Evolutionary conservation across 64 coral and sea anemone genomes (phyloP).

Genomic region (Dendronephthya gigantea): DNA sequence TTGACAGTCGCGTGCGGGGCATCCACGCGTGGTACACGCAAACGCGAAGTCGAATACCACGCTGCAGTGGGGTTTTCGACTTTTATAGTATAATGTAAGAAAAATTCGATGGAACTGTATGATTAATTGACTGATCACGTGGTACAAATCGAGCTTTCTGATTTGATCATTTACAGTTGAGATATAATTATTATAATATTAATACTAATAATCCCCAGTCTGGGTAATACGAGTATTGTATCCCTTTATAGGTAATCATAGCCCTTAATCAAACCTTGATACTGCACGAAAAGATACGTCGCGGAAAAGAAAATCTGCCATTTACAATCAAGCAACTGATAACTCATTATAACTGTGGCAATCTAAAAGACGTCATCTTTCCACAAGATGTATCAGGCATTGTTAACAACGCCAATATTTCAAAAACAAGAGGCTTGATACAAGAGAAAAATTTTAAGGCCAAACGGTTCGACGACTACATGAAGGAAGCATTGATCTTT

Average conservation of each 20-base stretch:
- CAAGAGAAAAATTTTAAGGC: conserved; percentile 47
- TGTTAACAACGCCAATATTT: conserved; percentile 39
- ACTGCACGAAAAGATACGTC: conserved; percentile 72
- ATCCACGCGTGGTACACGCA: too few species aligned
- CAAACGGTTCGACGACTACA: conserved; percentile 58
- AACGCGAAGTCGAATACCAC: too few species aligned
- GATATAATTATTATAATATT: too few species aligned
- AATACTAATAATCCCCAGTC: too few species aligned
- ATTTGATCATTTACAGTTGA: too few species aligned
- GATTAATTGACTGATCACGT: too few species aligned
- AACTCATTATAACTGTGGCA: conserved; percentile 82
- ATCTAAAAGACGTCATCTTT: conserved; percentile 61
- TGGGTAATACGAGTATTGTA: background rate
- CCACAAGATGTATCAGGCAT: conserved; percentile 46
- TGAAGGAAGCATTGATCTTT: conserved; percentile 62
- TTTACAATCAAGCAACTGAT: conserved; percentile 72
- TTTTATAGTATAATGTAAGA: too few species aligned
- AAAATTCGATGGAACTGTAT: too few species aligned
- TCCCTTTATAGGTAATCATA: conserved; percentile 46
- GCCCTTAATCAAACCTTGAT: conserved; percentile 77
- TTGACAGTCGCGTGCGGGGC: too few species aligned
- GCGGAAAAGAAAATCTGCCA: conserved; percentile 48
- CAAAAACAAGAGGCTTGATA: conserved; percentile 32
- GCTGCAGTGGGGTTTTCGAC: too few species aligned
- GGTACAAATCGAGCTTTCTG: too few species aligned